These are phyloP conservation scores for Drosophila burlai DNA, from an alignment of 1,140 invertebrate species.

Conservation along the genomic window DNA sequence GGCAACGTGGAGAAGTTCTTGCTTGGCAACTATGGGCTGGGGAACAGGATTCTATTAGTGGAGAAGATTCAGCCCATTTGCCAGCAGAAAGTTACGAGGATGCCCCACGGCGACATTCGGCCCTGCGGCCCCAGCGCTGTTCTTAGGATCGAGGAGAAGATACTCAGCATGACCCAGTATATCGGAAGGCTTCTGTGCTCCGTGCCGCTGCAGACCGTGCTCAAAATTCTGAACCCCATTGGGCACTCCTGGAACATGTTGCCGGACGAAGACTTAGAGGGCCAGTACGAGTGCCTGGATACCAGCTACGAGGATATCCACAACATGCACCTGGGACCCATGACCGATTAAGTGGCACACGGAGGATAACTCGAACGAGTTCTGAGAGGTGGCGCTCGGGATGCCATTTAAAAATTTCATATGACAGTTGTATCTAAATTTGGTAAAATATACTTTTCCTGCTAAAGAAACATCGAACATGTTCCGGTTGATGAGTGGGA, in stretches of 20 bases:
- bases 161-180: not conserved
- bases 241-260: conserved; percentile 32
- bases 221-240: conserved; percentile 22
- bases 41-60: not conserved
- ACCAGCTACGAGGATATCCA: not conserved
- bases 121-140: not conserved
- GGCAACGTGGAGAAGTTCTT: conserved; percentile 5
- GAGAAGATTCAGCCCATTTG: conserved; percentile 8
- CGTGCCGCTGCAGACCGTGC: not conserved
- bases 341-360: not conserved
- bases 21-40: not conserved
- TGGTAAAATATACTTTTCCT: conserved; percentile 18
- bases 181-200: conserved; percentile 8
- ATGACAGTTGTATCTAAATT: conserved; percentile 27
- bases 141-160: conserved; percentile 5
- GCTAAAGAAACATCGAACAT: not conserved
- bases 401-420: conserved; percentile 8
- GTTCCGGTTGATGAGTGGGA: conserved; percentile 18
- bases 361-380: not conserved
- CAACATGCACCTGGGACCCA: not conserved
- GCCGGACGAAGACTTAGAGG: not conserved
- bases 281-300: not conserved
- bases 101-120: not conserved
- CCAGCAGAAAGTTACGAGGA: not conserved
- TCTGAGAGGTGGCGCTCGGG: not conserved